Base-by-base conservation (phyloP, 2,888 invertebrate genomes). In the Callyntrura sp. region DNA sequence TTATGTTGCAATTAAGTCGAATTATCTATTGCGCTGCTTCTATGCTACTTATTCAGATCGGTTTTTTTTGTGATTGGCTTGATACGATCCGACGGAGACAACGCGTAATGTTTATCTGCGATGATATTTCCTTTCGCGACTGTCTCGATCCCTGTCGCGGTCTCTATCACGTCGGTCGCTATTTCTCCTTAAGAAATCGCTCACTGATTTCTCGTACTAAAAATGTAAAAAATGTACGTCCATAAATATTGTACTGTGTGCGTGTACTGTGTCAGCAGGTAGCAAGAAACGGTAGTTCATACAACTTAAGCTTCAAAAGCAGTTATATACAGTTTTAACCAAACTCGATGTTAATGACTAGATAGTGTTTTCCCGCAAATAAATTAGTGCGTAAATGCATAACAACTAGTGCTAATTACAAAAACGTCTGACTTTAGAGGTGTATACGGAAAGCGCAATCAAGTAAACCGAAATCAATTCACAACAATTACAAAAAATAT, bases 151-250 rank as follows among this genome's bases (percentile, higher is more conserved):
- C 85, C 95, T 94, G 78, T 95, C 95, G 87, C 94, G 94, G 68
- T 93, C 94, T 73, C 94, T 91, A 88, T 95, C 95, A 83, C 96
- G 96, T 57, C 97, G 95, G 93, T 97, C 96, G 86, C 96, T 96
- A 12, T 97, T 97, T 94, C 98, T 96, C 96, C 97, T 97, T 90
- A 98, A 95, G 95, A 98, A 98, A 94, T 98, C 98, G 94, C 98
- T 97, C 28, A 98, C 98, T 88, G 97, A 97, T 81, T 98, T 96
- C 94, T 98, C 98, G 94, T 94, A 95, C 94, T 91, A 93, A 93
- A 89, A 88, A 79, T 43, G 20, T 57, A 45, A 85, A 28, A 79
- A 62, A 60, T 35, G 35, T 35, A 35, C 2, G 3, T n/a, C n/a
- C n/a, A n/a, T n/a, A n/a, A n/a, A n/a, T n/a, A n/a, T n/a, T n/a